These are phyloP conservation scores for Caenorhabditis inopinata DNA, from an alignment of 1,140 invertebrate genomes.

Conservation along the genomic window DNA sequence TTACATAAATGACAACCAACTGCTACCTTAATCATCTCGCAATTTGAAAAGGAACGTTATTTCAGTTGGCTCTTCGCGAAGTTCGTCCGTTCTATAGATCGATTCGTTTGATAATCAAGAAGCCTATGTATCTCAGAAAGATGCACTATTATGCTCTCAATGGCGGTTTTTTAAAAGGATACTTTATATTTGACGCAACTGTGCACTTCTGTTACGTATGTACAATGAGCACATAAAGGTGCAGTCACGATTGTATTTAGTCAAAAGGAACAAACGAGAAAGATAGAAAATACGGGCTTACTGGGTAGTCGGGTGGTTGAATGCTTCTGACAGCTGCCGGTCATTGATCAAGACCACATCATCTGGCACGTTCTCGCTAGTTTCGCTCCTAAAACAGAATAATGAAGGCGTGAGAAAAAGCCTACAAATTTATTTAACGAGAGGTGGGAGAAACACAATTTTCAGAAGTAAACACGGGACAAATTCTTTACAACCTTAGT, in stretches of 20 bases:
- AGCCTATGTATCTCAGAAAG: background rate
- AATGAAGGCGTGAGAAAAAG: background rate
- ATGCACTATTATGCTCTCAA: background rate
- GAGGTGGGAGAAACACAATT: too few species aligned
- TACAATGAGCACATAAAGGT: slow-evolving; percentile 15
- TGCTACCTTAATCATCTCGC: background rate
- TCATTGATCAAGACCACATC: slow-evolving; percentile 24
- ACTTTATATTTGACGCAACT: slow-evolving; percentile 14
- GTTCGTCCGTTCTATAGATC: background rate
- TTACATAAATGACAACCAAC: background rate
- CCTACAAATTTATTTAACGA: too few species aligned
- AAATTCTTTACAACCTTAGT: too few species aligned
- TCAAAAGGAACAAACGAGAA: slow-evolving; percentile 13
- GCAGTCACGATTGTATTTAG: background rate
- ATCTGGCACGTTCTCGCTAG: slow-evolving; percentile 22
- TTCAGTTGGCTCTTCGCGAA: background rate
- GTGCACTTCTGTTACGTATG: background rate
- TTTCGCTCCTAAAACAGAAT: background rate
- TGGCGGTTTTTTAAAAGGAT: background rate
- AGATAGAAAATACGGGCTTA: background rate
- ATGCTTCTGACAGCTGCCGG: slow-evolving; percentile 18
- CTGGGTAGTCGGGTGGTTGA: slow-evolving; percentile 24
- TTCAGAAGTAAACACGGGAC: too few species aligned
- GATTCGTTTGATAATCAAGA: slow-evolving; percentile 9
- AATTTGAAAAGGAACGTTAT: background rate